Evolutionary conservation across 2,113 vertebrate species (phyloP), one percentile per base, ranked within the genome.

Genomic region (Murina feae): DNA sequence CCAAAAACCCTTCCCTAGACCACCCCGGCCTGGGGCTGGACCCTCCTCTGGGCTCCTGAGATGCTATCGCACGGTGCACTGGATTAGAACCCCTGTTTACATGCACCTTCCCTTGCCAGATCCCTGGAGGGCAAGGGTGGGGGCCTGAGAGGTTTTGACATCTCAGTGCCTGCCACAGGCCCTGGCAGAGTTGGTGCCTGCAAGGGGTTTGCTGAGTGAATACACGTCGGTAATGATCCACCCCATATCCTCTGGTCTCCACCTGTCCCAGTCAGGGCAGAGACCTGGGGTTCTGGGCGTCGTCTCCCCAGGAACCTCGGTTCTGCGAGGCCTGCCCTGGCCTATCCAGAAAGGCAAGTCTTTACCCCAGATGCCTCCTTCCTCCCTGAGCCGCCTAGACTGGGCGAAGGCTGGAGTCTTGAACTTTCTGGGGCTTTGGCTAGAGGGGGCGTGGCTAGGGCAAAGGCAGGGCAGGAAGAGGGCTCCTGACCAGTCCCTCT

Each of bases 201-300:
- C 79, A 69, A 95, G 83, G 86, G 51, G 83, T 92, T 91, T 89
- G 95, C 90, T 89, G 89, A 96, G 44, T 91, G 93, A 94, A 91
- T 89, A 2, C 20, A 6, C 0, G 20, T 80, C 0, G 32, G 79
- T 60, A 35, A 66, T 3, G 35, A 71, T 32, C 93, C 83, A 84
- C 47, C 5, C 90, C 91, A 81, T 53, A 8, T 35, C 65, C 39
- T 91, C 63, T 14, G 25, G 51, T 78, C 68, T 69, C 68, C 21
- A 53, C n/a, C 78, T 83, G 69, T 91, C 65, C 84, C 80, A 1
- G 0, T 23, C 4, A 11, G 51, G 68, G 49, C 82, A 83, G 86
- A 79, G 74, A 79, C 83, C 86, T 83, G 82, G 81, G 72, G 42
- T 79, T 69, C 93, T 58, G 79, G 86, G 91, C 1, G 28, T 74